Evolutionary conservation across 64 coral and sea anemone genomes (phyloP), one percentile per base, ranked within the genome.

Genomic region (Orbicella faveolata): DNA sequence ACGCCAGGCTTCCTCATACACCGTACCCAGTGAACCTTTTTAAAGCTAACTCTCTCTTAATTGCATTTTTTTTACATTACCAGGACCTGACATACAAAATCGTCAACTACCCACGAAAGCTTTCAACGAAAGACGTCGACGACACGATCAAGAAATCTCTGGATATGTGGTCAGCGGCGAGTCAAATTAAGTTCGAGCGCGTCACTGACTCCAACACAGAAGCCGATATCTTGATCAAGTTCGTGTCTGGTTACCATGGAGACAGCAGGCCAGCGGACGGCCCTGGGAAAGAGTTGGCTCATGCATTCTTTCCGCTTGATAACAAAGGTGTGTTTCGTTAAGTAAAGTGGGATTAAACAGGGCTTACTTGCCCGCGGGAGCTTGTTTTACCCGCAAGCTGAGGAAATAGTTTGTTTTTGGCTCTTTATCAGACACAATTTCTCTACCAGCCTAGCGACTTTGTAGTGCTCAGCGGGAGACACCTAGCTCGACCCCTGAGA

Each of bases 1-100:
- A 5, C 5, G 44, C 44, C 44, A 6, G 7, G 44, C 7, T 48
- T 48, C 7, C 39, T 48, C 44, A 48, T 48, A 48, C 44, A 48
- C 44, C 44, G 44, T 48, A 48, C 44, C 44, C 7, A 30, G 30
- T 30, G 30, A 30, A 30, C 30, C 30, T 30, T 30, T 30, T 30
- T 30, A 30, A 30, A 30, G 30, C 30, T 30, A 30, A 30, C 44
- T 48, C 5, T 48, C 44, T 6, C 44, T 59, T 14, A 59, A 8
- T 9, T 59, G 13, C 11, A 9, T 16, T 59, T 59, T 59, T 9
- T 2, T 59, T 9, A 15, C 12, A 16, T 14, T 67, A 39, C 52
- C 44, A 98, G 96, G 21, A 86, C 65, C 78, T 98, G 14, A 94
- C 85, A 15, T 98, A 94, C 93, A 94, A 70, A 73, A 92, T 98